phyloP scores from a whole-genome alignment of 1,140 invertebrate species.

The Zaprionus inermis region DNA sequence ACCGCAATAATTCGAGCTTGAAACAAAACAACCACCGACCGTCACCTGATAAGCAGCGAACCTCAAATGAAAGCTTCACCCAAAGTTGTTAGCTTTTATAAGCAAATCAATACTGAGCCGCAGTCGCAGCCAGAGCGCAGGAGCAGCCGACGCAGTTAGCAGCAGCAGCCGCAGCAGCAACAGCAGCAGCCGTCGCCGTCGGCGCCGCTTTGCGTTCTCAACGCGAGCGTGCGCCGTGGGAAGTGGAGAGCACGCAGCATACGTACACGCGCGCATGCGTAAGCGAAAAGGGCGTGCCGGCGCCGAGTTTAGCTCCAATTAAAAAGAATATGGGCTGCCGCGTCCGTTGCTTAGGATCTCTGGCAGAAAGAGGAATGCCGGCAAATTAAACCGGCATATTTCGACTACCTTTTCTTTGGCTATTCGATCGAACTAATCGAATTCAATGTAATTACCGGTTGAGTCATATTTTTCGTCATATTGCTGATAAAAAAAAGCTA shows the following conservation, averaged over 20 bases:
- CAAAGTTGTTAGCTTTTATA: constrained; percentile 69
- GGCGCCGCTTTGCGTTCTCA: constrained; percentile 40
- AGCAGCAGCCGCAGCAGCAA: constrained; percentile 20
- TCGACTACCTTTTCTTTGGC: neutral
- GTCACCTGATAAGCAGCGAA: constrained; percentile 66
- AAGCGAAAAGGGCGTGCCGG: constrained; percentile 44
- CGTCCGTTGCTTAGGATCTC: constrained; percentile 18
- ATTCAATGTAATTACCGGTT: neutral
- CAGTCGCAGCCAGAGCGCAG: constrained; percentile 24
- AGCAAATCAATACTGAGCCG: constrained; percentile 16
- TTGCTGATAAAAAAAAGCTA: constrained; percentile 19
- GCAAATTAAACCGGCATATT: neutral
- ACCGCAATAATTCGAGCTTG: constrained; percentile 18
- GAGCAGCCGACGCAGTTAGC: constrained; percentile 20
- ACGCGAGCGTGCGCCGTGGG: constrained; percentile 11
- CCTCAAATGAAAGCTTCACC: constrained; percentile 58
- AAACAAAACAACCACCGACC: constrained; percentile 50
- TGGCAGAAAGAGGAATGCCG: neutral
- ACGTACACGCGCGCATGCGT: constrained; percentile 41
- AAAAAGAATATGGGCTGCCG: neutral
- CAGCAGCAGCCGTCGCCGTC: constrained; percentile 25
- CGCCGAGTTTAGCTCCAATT: constrained; percentile 15
- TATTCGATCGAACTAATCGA: neutral
- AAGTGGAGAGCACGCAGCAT: constrained; percentile 20
- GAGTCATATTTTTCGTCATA: constrained; percentile 3